Evolutionary conservation across 2,113 vertebrate genomes (phyloP).

Genomic region (Oreochromis niloticus): DNA sequence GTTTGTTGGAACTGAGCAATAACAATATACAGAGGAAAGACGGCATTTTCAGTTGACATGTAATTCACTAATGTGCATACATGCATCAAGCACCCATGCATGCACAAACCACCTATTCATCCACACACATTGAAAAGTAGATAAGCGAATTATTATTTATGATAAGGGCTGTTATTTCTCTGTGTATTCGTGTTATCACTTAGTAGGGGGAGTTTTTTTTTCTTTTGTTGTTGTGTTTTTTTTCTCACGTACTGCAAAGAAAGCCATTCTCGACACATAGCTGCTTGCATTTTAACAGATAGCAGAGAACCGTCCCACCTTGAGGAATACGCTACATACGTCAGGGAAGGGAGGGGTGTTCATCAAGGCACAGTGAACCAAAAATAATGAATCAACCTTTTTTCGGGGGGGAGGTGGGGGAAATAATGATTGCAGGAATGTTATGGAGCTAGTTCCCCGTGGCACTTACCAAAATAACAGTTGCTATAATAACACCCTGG

Average conservation of each 20-base stretch:
- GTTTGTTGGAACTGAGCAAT: conserved; percentile 35
- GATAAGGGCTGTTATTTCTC: conserved; percentile 12
- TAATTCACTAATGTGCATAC: neutral
- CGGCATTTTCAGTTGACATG: neutral
- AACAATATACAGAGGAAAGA: neutral
- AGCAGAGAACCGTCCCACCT: neutral
- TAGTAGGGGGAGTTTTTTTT: neutral
- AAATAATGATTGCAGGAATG: neutral
- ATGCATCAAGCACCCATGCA: neutral
- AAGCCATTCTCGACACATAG: conserved; percentile 11
- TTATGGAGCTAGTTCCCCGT: conserved; percentile 13
- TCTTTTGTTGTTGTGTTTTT: neutral
- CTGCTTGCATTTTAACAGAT: conserved; percentile 25
- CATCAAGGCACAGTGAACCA: conserved; percentile 44
- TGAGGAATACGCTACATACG: conserved; percentile 8
- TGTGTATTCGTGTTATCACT: conserved; percentile 6
- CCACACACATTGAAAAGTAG: neutral
- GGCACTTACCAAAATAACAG: conserved; percentile 40
- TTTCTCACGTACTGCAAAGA: neutral
- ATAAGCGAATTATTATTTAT: neutral
- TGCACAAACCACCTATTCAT: neutral
- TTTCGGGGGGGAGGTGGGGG: neutral
- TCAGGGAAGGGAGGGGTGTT: conserved; percentile 42
- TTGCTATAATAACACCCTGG: conserved; percentile 43
- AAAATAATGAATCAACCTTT: conserved; percentile 52